Percentiles rank a stretch among this genome's conserved stretches.
These are phyloP conservation scores for Planiliza haematocheilus DNA, from an alignment of 2,113 vertebrate genomes.

Conservation along the genomic window DNA sequence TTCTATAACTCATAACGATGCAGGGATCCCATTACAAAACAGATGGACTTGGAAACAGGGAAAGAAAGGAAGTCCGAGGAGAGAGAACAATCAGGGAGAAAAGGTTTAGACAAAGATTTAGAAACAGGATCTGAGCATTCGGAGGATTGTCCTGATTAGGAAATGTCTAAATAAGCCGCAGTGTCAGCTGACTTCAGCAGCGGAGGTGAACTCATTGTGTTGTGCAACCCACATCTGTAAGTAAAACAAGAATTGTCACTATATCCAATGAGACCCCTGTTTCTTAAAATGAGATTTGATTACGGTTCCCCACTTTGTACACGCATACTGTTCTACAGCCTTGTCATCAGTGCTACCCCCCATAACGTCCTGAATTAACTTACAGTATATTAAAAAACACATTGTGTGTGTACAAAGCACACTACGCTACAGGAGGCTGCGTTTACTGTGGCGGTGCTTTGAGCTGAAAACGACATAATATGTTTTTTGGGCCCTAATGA, in stretches of 20 bases:
- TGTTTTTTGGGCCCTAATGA: too few relatives aligned
- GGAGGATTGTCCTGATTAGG: conserved; percentile 59
- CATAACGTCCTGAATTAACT: not conserved
- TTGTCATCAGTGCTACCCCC: not conserved
- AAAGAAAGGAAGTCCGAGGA: conserved; percentile 54
- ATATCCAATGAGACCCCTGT: conserved; percentile 20
- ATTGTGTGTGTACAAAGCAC: too few relatives aligned
- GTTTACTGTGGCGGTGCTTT: too few relatives aligned
- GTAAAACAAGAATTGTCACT: conserved; percentile 37
- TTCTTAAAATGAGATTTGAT: conserved; percentile 35
- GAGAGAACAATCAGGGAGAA: conserved; percentile 64
- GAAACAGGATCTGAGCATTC: conserved; percentile 63
- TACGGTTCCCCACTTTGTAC: not conserved
- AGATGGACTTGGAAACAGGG: conserved; percentile 65
- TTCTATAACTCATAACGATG: conserved; percentile 74
- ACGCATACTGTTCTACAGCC: conserved; percentile 21
- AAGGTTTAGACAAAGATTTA: conserved; percentile 61
- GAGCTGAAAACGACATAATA: too few relatives aligned
- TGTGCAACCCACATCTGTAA: conserved; percentile 52
- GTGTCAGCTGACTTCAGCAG: conserved; percentile 59
- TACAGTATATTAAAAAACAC: too few relatives aligned
- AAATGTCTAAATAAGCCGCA: conserved; percentile 66
- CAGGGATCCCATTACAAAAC: conserved; percentile 76
- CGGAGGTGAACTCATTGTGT: conserved; percentile 34
- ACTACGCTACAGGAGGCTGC: too few relatives aligned